Evolutionary conservation across 2,797 vertebrate genomes (phyloP).

Genomic region (Todus mexicanus): DNA sequence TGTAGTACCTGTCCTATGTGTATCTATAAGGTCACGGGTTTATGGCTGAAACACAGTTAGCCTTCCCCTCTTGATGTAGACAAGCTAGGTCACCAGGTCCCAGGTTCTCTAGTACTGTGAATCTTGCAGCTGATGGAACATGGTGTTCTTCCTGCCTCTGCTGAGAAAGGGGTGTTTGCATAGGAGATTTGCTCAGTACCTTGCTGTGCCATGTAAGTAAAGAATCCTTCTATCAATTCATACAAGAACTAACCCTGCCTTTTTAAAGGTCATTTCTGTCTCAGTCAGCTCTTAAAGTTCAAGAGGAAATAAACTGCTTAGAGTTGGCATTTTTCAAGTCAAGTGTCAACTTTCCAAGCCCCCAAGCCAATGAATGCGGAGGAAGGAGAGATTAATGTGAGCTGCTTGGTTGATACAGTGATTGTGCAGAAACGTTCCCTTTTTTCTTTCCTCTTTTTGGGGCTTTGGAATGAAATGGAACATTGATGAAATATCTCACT

Average conservation of each 20-base stretch:
- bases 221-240: constrained; percentile 57
- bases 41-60: neutral
- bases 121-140: neutral
- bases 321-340: constrained; percentile 78
- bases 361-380: constrained; percentile 9
- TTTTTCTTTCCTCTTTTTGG: constrained; percentile 23
- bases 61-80: neutral
- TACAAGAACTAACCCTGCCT: constrained; percentile 69
- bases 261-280: constrained; percentile 77
- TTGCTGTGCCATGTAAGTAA: constrained; percentile 53
- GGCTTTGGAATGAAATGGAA: constrained; percentile 19
- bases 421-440: neutral
- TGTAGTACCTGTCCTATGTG: neutral
- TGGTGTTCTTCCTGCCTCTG: neutral
- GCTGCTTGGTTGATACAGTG: constrained; percentile 54
- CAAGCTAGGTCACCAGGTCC: neutral
- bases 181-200: constrained; percentile 16
- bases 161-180: constrained; percentile 45
- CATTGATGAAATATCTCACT: constrained; percentile 33
- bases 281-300: constrained; percentile 76
- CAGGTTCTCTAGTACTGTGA: neutral
- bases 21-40: neutral
- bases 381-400: constrained; percentile 58
- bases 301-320: constrained; percentile 76
- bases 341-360: constrained; percentile 70